Conservation (phyloP, 2,797 vertebrate genomes). For the Betta splendens region DNA sequence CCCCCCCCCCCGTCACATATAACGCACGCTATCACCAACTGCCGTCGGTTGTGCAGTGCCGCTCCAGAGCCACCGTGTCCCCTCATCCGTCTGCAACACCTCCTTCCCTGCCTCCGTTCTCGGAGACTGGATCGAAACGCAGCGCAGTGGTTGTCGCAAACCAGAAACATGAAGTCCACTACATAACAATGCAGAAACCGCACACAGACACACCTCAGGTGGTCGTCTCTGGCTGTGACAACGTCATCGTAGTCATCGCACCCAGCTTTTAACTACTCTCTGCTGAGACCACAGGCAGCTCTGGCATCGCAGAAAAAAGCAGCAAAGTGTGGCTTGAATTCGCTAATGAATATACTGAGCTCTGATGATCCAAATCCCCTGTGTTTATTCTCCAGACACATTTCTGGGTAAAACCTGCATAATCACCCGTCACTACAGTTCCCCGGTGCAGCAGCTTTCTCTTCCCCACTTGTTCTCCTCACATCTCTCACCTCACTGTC, state of each 20-base stretch:
- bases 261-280: slow-evolving; percentile 31
- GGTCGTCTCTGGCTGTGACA: no score
- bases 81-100: slow-evolving; percentile 31
- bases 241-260: no score
- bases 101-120: slow-evolving; percentile 33
- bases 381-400: slow-evolving; percentile 52
- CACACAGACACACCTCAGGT: no score
- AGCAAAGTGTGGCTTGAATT: slow-evolving; percentile 40
- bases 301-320: slow-evolving; percentile 18
- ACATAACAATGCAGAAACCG: neutral
- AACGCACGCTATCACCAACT: slow-evolving; percentile 20
- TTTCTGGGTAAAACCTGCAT: slow-evolving; percentile 56
- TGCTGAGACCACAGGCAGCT: slow-evolving; percentile 36
- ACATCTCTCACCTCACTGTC: slow-evolving; percentile 8
- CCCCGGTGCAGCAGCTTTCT: slow-evolving; percentile 33
- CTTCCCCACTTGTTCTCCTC: slow-evolving; percentile 13
- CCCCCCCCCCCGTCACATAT: slow-evolving; percentile 14
- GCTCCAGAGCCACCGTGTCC: slow-evolving; percentile 34
- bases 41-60: slow-evolving; percentile 9
- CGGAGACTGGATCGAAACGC: slow-evolving; percentile 27
- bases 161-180: slow-evolving; percentile 5
- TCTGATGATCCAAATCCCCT: slow-evolving; percentile 48
- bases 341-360: slow-evolving; percentile 58
- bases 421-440: slow-evolving; percentile 54
- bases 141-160: slow-evolving; percentile 13